Evolutionary conservation across 1,140 invertebrate species (phyloP).

Genomic region (Heliconius melpomene): DNA sequence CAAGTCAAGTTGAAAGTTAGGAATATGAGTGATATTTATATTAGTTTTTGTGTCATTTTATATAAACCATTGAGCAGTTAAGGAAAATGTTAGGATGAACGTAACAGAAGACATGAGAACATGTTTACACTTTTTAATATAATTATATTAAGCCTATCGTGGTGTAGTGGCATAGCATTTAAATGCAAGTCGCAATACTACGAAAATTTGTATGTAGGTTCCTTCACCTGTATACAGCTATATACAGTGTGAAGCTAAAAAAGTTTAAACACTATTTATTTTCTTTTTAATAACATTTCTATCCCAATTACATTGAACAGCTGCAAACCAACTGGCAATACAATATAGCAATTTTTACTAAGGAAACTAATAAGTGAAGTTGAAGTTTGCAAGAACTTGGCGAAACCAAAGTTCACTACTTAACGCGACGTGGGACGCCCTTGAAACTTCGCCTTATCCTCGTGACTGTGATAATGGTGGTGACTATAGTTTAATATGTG

Average conservation of each 20-base stretch:
- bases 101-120: no score
- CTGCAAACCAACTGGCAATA: neutral
- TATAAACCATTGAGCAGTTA: no score
- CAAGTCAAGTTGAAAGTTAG: no score
- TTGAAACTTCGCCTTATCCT: conserved; percentile 3
- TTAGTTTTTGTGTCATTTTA: no score
- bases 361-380: conserved; percentile 10
- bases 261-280: neutral
- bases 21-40: no score
- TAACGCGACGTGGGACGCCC: conserved; percentile 8
- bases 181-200: neutral
- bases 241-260: no score
- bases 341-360: neutral
- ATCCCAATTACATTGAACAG: neutral
- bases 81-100: no score
- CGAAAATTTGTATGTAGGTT: no score
- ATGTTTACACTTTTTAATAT: no score
- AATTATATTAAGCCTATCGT: no score
- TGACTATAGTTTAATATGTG: neutral
- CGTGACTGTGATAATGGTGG: neutral
- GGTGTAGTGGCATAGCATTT: no score
- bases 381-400: neutral
- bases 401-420: conserved; percentile 7
- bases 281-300: neutral
- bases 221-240: no score